Evolutionary conservation across 1,140 invertebrate genomes (phyloP), one percentile per base, ranked within the genome.

Genomic region (Apocrypta bakeri): DNA sequence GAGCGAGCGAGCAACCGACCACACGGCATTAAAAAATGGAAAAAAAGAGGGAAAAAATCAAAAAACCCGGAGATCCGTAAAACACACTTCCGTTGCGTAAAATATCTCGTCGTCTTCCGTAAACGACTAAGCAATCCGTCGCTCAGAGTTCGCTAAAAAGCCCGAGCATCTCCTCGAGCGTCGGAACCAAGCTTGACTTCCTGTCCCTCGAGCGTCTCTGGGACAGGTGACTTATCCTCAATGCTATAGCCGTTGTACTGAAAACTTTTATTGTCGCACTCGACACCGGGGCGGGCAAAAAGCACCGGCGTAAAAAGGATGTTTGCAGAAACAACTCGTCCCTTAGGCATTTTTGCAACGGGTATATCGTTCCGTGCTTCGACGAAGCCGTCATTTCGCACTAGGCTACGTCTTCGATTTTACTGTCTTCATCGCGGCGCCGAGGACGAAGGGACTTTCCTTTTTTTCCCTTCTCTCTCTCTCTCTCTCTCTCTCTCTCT

Each of bases 221-320:
- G 63, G 11, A 24, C 24, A 24, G 63, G 48, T 56, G 48, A 56
- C 48, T 56, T 4, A 0, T 17, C 42, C 42, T 56, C 48, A 56
- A 21, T 21, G 48, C 48, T 1, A 4, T 63, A 7, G 61, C 12
- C 6, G 1, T 29, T 29, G n/a, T n/a, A n/a, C 68, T n/a, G 8
- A 33, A 29, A 69, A 72, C 77, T 84, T 73, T 82, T 83, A 84
- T 83, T 84, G 81, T 72, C 83, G 56, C 77, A 24, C 75, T 64
- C 69, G 66, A 24, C n/a, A n/a, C n/a, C 24, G 21, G 9, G 61
- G 21, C 61, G 80, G 42, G 83, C 72, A 69, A 69, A 69, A 69
- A 69, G 27, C 2, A 25, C 11, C 2, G 12, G 69, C 31, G 69
- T 25, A 72, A 72, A 72, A 40, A 33, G 6, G n/a, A 21, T 37